phyloP scores from a whole-genome alignment of 1,140 invertebrate species.

The Platorchestia sp. region DNA sequence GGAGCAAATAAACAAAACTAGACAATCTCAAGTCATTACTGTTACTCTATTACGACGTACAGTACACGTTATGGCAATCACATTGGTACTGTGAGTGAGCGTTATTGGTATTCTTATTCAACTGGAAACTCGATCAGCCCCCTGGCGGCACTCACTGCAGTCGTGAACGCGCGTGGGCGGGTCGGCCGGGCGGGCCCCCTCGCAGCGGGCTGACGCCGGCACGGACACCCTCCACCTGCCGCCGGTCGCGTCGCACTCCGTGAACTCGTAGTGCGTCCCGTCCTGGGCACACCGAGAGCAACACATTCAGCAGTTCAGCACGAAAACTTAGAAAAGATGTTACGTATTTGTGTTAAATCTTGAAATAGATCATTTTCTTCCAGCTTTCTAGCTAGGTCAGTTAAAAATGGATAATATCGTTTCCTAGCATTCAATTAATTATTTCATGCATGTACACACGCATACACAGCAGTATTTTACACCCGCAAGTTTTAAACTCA shows the following conservation, averaged over 20 bases:
- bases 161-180: conserved; percentile 73
- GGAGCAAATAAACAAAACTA: no score
- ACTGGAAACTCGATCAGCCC: no score
- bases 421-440: no score
- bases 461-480: no score
- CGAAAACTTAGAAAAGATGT: background rate
- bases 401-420: background rate
- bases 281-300: conserved; percentile 68
- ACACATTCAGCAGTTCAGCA: background rate
- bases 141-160: conserved; percentile 73
- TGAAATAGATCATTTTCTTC: background rate
- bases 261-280: conserved; percentile 76
- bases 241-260: conserved; percentile 74
- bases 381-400: background rate
- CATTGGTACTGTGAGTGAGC: no score
- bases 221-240: conserved; percentile 76
- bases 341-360: background rate
- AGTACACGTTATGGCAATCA: no score
- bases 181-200: conserved; percentile 70
- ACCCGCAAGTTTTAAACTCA: no score
- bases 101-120: no score
- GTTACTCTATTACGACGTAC: no score
- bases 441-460: no score
- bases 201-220: conserved; percentile 72
- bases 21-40: no score